phyloP scores from a whole-genome alignment of 2,797 vertebrate genomes.

The Martes flavigula region DNA sequence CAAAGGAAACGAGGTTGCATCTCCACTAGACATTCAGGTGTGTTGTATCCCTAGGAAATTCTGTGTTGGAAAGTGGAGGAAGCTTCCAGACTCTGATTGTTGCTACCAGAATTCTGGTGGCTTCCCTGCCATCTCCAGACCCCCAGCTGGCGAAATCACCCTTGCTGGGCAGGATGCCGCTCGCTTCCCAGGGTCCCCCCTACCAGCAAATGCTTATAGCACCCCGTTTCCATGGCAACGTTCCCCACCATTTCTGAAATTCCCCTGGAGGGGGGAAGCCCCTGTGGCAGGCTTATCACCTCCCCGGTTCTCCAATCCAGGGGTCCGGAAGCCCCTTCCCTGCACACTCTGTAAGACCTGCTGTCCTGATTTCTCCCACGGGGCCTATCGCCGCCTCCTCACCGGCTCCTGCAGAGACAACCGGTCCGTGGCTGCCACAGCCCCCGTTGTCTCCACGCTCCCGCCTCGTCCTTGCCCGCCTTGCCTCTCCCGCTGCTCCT shows the following conservation, averaged over 20 bases:
- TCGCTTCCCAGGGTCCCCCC: not conserved
- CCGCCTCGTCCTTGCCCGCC: not conserved
- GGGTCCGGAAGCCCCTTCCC: not conserved
- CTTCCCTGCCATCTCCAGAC: not conserved
- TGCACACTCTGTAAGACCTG: accelerated
- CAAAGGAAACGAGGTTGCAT: not conserved
- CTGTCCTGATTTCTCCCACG: not conserved
- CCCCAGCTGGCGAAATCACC: not conserved
- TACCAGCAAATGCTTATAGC: not conserved
- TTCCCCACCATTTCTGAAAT: not conserved
- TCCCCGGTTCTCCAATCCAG: not conserved
- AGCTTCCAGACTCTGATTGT: too few relatives aligned
- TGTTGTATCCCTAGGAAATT: not conserved
- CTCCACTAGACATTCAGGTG: not conserved
- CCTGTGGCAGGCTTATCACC: not conserved
- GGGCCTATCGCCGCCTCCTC: not conserved
- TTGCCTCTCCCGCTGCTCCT: not conserved
- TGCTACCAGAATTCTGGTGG: not conserved
- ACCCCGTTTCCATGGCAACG: accelerated
- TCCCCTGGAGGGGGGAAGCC: not conserved
- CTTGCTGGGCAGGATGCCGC: not conserved
- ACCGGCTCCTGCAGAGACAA: not conserved
- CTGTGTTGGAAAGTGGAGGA: not conserved
- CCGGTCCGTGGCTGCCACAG: not conserved
- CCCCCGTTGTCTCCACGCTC: not conserved